phyloP scores from a whole-genome alignment of 2,113 vertebrate genomes.

The Rynchops niger region DNA sequence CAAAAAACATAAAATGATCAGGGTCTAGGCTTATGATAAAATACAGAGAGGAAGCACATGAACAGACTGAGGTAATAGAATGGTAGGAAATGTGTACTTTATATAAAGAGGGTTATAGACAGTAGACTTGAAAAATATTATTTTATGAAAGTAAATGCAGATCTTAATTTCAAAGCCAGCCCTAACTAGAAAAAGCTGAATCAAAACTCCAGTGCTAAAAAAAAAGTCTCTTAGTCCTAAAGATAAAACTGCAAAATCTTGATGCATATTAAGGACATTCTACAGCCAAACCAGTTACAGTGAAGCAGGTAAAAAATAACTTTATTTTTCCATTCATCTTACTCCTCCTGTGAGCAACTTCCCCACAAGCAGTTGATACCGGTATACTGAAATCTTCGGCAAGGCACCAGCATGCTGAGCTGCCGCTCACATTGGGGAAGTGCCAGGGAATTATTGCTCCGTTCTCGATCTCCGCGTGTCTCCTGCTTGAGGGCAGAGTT shows the following conservation, averaged over 20 bases:
- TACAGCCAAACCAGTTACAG: neutral
- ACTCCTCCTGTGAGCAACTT: neutral
- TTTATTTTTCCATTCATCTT: neutral
- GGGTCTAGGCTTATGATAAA: neutral
- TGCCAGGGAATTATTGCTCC: neutral
- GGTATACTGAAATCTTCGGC: rapidly evolving
- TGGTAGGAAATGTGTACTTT: neutral
- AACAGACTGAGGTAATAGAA: neutral
- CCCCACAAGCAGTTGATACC: neutral
- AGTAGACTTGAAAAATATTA: neutral
- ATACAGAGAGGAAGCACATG: neutral
- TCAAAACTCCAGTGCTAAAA: neutral
- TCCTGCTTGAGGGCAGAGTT: neutral
- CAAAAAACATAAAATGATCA: neutral
- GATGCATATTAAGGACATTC: neutral
- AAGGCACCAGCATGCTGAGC: neutral
- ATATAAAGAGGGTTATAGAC: neutral
- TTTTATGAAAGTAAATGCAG: neutral
- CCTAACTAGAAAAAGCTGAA: neutral
- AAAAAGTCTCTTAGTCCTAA: neutral
- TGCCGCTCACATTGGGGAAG: rapidly evolving
- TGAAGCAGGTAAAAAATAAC: neutral
- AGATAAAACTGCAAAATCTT: neutral
- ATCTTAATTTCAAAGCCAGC: neutral
- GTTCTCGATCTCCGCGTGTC: neutral